phyloP scores from a whole-genome alignment of 2,888 invertebrate genomes.

The Clostera curtula region DNA sequence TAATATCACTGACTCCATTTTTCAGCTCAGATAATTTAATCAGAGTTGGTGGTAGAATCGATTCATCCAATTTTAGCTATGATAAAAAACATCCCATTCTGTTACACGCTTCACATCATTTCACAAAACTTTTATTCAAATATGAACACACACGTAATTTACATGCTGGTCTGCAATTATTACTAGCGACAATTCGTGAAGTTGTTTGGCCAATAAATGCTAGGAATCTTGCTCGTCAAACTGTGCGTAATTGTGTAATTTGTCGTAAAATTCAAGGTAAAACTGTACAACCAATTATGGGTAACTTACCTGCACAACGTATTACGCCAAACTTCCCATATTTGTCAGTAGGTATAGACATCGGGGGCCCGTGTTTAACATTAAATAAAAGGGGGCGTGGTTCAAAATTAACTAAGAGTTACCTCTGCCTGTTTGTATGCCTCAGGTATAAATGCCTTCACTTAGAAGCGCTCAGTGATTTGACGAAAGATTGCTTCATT shows the following conservation, averaged over 20 bases:
- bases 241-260: background rate
- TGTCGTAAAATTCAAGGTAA: too few species aligned
- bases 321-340: slow-evolving; percentile 10
- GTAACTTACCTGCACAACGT: slow-evolving; percentile 12
- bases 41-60: slow-evolving; percentile 5
- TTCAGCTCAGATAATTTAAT: slow-evolving; percentile 2
- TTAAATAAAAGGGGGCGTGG: background rate
- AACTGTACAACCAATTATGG: slow-evolving; percentile 12
- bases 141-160: slow-evolving; percentile 7
- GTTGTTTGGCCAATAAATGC: slow-evolving; percentile 12
- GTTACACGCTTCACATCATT: background rate
- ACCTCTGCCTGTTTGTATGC: background rate
- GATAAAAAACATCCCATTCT: too few species aligned
- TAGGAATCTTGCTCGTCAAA: slow-evolving; percentile 6
- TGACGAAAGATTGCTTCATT: background rate
- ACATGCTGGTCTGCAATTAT: slow-evolving; percentile 15
- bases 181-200: slow-evolving; percentile 10
- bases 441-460: background rate
- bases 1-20: background rate
- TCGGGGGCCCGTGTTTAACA: background rate
- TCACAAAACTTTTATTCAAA: slow-evolving; percentile 8
- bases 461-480: background rate
- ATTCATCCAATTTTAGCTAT: background rate
- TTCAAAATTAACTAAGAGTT: background rate
- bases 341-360: slow-evolving; percentile 1